These are phyloP conservation scores for Pollenia angustigena DNA, from an alignment of 2,888 invertebrate genomes.

Conservation along the genomic window DNA sequence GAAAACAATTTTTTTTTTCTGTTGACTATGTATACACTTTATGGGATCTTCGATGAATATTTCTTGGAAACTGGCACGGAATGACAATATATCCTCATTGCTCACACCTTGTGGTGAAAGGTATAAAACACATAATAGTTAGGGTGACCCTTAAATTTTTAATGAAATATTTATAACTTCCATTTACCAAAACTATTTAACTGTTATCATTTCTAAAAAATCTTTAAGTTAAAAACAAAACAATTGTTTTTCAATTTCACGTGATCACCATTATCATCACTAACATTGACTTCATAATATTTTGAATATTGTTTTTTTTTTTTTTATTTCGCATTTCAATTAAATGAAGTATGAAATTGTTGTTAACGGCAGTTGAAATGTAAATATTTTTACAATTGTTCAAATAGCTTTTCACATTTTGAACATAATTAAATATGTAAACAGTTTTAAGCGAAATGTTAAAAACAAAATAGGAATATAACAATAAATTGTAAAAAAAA, in stretches of 20 bases:
- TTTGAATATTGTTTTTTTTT: constrained; percentile 39
- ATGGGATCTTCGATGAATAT: too few species aligned
- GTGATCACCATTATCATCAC: constrained; percentile 32
- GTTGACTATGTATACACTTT: too few species aligned
- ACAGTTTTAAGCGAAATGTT: constrained; percentile 51
- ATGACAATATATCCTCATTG: too few species aligned
- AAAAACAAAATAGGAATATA: constrained; percentile 34
- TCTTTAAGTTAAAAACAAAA: constrained; percentile 3
- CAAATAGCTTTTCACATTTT: constrained; percentile 66
- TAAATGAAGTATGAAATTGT: constrained; percentile 72
- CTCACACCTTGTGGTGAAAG: too few species aligned
- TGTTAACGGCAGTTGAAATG: constrained; percentile 66
- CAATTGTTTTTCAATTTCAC: constrained; percentile 50
- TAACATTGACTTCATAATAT: constrained; percentile 11
- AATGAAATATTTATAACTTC: not conserved
- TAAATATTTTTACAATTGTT: constrained; percentile 67
- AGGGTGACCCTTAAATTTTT: not conserved
- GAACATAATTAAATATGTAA: constrained; percentile 63
- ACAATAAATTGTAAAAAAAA: constrained; percentile 2
- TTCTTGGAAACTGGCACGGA: too few species aligned
- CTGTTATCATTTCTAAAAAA: not conserved
- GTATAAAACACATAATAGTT: too few species aligned
- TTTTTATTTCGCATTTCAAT: constrained; percentile 47
- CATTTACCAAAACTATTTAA: not conserved
- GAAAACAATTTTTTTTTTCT: too few species aligned